These are phyloP conservation scores for Erebia palarica DNA, from an alignment of 2,888 invertebrate species.

Conservation along the genomic window DNA sequence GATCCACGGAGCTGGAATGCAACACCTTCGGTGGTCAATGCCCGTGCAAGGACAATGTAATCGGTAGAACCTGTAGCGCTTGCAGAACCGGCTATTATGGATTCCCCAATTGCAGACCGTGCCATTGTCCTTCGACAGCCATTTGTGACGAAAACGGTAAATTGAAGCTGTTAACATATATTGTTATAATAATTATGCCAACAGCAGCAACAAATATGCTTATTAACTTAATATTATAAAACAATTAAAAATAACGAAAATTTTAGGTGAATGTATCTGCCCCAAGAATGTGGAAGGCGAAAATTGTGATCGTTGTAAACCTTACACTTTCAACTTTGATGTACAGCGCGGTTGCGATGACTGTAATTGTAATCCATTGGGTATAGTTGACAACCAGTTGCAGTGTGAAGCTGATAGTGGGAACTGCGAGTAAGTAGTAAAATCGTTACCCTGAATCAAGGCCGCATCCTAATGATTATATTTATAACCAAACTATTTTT, in stretches of 20 bases:
- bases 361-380: conserved; percentile 94
- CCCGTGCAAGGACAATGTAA: conserved; percentile 94
- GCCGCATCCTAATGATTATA: not conserved
- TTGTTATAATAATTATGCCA: not conserved
- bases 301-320: conserved; percentile 93
- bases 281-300: conserved; percentile 95
- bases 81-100: conserved; percentile 97
- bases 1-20: conserved; percentile 93
- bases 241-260: not conserved
- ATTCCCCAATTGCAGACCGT: conserved; percentile 96
- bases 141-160: conserved; percentile 87
- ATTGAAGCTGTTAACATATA: conserved; percentile 16
- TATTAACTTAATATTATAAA: not conserved
- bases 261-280: conserved; percentile 91
- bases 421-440: conserved; percentile 87
- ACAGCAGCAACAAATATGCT: not conserved
- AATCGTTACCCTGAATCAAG: not conserved
- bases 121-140: conserved; percentile 92
- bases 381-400: conserved; percentile 88
- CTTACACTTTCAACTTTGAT: conserved; percentile 95
- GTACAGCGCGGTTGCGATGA: conserved; percentile 97
- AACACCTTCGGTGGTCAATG: conserved; percentile 98
- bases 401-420: conserved; percentile 96
- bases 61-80: conserved; percentile 92
- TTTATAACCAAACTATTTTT: not conserved